Evolutionary conservation across 2,888 invertebrate species (phyloP).

Genomic region (Brenthis ino): DNA sequence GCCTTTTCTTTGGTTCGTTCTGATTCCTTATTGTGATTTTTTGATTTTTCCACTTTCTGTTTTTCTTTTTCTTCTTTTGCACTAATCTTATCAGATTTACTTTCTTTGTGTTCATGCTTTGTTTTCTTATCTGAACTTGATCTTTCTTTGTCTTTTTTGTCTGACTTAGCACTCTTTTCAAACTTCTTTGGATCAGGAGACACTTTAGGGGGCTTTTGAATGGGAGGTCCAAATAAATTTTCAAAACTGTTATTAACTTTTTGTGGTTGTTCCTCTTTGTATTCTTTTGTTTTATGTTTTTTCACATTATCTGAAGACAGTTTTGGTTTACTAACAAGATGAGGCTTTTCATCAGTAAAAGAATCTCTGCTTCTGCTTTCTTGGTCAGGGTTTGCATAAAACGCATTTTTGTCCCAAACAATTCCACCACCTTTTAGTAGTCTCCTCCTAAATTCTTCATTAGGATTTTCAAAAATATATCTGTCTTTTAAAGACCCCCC

Average conservation of each 20-base stretch:
- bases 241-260: conserved; percentile 83
- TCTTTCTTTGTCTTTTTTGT: conserved; percentile 83
- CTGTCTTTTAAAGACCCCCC: conserved; percentile 90
- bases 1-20: conserved; percentile 82
- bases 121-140: conserved; percentile 73
- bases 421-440: conserved; percentile 93
- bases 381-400: conserved; percentile 76
- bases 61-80: conserved; percentile 76
- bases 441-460: conserved; percentile 94
- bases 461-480: conserved; percentile 91
- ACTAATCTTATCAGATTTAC: conserved; percentile 73
- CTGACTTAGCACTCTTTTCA: conserved; percentile 65
- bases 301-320: conserved; percentile 82
- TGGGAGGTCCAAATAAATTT: conserved; percentile 91
- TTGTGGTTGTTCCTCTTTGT: conserved; percentile 78
- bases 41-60: conserved; percentile 72
- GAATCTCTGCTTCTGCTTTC: conserved; percentile 83
- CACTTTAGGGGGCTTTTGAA: conserved; percentile 88
- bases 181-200: conserved; percentile 85
- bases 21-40: conserved; percentile 81
- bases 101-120: conserved; percentile 76
- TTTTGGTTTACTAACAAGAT: conserved; percentile 88
- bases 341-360: conserved; percentile 80
- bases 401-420: conserved; percentile 71
- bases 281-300: conserved; percentile 83